These are phyloP conservation scores for Hipparchia sbordonii DNA, from an alignment of 2,888 invertebrate species.

Conservation along the genomic window DNA sequence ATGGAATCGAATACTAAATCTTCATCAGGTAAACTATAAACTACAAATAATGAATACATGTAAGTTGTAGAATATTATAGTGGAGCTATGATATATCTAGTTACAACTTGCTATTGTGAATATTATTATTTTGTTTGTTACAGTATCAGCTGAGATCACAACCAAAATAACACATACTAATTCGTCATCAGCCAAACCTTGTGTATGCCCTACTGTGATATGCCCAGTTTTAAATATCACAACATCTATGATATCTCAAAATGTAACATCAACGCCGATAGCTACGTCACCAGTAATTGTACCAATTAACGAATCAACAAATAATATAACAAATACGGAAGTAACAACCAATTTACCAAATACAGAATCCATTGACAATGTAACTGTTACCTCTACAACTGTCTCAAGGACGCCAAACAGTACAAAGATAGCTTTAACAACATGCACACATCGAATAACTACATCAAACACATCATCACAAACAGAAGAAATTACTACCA, in stretches of 20 bases:
- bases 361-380: neutral
- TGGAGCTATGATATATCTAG: too few relatives aligned
- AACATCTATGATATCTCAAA: constrained; percentile 3
- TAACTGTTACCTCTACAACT: neutral
- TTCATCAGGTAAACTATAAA: constrained; percentile 17
- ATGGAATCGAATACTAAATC: neutral
- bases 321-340: constrained; percentile 15
- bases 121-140: neutral
- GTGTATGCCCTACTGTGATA: constrained; percentile 3
- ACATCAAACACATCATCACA: constrained; percentile 22
- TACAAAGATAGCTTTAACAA: constrained; percentile 20
- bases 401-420: neutral
- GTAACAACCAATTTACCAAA: neutral
- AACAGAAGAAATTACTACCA: constrained; percentile 20
- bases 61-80: neutral
- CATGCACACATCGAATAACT: constrained; percentile 18
- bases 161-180: neutral
- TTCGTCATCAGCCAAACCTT: neutral
- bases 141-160: neutral
- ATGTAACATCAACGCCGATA: neutral
- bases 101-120: neutral
- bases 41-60: neutral
- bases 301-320: constrained; percentile 10
- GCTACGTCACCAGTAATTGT: constrained; percentile 17
- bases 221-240: constrained; percentile 9